These are phyloP conservation scores for Xiphorhynchus erythropygius DNA, from an alignment of 2,797 vertebrate species.

Conservation along the genomic window DNA sequence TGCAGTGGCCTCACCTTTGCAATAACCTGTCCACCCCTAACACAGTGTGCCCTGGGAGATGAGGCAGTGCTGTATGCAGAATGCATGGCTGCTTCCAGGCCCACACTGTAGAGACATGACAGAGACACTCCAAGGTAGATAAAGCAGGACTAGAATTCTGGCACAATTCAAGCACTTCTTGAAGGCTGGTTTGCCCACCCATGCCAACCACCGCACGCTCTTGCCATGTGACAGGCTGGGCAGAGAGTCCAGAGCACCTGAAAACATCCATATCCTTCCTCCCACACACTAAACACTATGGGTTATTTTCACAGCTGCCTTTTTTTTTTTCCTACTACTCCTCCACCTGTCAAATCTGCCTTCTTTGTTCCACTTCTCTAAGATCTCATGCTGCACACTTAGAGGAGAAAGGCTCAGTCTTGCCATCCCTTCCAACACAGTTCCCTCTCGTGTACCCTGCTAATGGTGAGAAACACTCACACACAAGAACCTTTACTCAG, in stretches of 20 bases:
- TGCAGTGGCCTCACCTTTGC: neutral
- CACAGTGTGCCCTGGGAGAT: neutral
- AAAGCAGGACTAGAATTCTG: neutral
- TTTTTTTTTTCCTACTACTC: neutral
- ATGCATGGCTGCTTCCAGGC: neutral
- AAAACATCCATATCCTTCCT: neutral
- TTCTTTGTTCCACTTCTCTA: neutral
- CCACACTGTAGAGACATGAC: neutral
- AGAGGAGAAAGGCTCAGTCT: neutral
- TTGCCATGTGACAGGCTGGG: neutral
- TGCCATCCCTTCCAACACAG: neutral
- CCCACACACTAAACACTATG: neutral
- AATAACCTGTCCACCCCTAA: neutral
- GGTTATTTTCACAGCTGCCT: neutral
- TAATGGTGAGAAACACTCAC: neutral
- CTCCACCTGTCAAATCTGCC: fast-evolving
- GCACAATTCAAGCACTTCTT: neutral
- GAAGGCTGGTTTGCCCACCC: neutral
- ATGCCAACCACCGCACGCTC: neutral
- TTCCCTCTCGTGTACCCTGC: neutral
- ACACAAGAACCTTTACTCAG: neutral
- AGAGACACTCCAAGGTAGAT: neutral
- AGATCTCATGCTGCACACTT: neutral
- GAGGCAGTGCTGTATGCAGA: neutral
- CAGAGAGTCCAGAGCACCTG: neutral